Percentiles rank a stretch among this genome's conserved stretches.
Conservation (phyloP, 2,888 invertebrate species). For the Falcaria lacertinaria region DNA sequence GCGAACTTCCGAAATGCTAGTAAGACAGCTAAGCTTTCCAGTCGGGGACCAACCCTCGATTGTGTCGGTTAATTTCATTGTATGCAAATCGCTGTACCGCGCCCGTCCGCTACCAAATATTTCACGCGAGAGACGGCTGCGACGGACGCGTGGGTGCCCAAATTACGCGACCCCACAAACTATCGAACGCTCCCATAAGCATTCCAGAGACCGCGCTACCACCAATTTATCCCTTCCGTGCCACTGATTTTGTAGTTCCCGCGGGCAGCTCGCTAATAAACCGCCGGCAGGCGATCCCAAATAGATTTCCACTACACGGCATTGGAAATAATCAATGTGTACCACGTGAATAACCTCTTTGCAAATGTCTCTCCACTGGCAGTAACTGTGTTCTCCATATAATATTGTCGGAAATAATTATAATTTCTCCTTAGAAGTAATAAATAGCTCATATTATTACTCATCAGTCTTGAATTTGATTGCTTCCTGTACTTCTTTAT, state of each 20-base stretch:
- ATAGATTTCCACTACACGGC: conserved; percentile 38
- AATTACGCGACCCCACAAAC: conserved; percentile 47
- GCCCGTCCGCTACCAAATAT: conserved; percentile 64
- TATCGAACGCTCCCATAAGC: conserved; percentile 48
- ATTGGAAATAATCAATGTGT: conserved; percentile 12
- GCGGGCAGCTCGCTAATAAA: conserved; percentile 43
- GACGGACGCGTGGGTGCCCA: conserved; percentile 45
- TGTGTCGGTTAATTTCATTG: conserved; percentile 57
- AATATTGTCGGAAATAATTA: too few relatives aligned
- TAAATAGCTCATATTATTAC: too few relatives aligned
- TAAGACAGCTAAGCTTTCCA: conserved; percentile 46
- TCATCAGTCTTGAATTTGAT: too few relatives aligned
- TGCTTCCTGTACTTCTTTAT: too few relatives aligned
- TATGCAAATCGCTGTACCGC: conserved; percentile 63
- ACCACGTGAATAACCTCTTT: conserved; percentile 1
- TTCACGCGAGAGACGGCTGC: conserved; percentile 49
- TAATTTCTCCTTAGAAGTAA: conserved; percentile 6
- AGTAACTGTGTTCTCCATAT: not conserved
- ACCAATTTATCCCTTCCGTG: conserved; percentile 68
- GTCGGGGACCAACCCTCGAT: conserved; percentile 54
- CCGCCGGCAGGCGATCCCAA: conserved; percentile 29
- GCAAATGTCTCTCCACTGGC: not conserved
- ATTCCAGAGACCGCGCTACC: conserved; percentile 49
- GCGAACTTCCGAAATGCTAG: conserved; percentile 70
- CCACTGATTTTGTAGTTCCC: conserved; percentile 55